Base-by-base conservation (phyloP, 2,113 vertebrate species). In the Seriola aureovittata region DNA sequence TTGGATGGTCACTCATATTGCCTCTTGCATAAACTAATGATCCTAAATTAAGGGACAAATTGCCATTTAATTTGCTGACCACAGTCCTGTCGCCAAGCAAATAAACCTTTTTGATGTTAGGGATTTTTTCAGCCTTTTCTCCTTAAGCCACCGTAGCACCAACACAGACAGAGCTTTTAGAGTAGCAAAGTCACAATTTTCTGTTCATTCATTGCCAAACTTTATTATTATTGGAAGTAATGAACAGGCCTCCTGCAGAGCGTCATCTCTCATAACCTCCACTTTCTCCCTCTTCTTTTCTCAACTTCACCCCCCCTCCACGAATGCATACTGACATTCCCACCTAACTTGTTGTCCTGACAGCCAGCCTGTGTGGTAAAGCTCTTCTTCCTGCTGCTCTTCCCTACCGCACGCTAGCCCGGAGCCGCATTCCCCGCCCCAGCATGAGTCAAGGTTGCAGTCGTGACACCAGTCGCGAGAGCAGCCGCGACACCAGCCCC, bases 381-480 rank as follows among this genome's bases (percentile, higher is more conserved):
- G 93, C 96, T 98, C 95, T 97, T 97, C 96, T 97, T 95, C 97
- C 96, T 97, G 96, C 97, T 93, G 96, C 97, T 97, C 96, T 96
- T 94, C 95, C 97, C 96, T 97, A 96, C 97, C 96, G 96, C 97
- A 98, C 96, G 94, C 97, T 97, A 99, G 98, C 97, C 96, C 97
- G 98, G 98, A 99, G 97, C 97, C 98, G 98, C 92, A 99, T 99
- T 93, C 98, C 98, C 89, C 97, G 98, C 89, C 98, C 98, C 96
- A 99, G 98, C 97, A 97, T 98, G 97, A 99, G 98, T 97, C 98
- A 99, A 96, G 98, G 98, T 93, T 99, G 98, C 96, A 99, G 98
- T 96, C 98, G 98, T 93, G 97, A 99, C 96, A 97, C 98, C 94
- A 99, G 98, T 97, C 97, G 98, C 93, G 98, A 99, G 96, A 99